Evolutionary conservation across 1,140 invertebrate species (phyloP).

Genomic region (Paracyclopina nana): DNA sequence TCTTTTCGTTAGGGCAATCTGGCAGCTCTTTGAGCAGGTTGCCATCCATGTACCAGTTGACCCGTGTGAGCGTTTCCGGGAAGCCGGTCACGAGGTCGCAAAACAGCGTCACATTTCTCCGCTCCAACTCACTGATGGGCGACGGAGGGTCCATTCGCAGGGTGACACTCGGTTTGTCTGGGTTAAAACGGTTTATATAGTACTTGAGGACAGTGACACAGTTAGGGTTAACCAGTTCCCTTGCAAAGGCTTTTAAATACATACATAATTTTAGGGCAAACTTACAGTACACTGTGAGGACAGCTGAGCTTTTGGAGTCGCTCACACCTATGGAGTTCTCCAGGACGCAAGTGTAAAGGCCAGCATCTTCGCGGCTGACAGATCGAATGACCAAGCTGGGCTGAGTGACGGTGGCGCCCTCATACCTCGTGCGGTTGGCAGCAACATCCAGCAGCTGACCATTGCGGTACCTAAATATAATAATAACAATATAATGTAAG

Average conservation of each 20-base stretch:
- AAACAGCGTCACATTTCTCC: constrained; percentile 52
- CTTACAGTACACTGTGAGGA: constrained; percentile 59
- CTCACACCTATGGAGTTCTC: constrained; percentile 50
- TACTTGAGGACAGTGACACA: constrained; percentile 12
- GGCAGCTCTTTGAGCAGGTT: constrained; percentile 60
- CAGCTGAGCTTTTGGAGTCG: constrained; percentile 42
- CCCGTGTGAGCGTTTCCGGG: constrained; percentile 27
- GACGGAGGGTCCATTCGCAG: constrained; percentile 48
- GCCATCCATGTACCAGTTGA: constrained; percentile 56
- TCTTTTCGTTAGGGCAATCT: constrained; percentile 35
- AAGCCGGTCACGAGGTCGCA: constrained; percentile 48
- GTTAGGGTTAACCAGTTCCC: constrained; percentile 12
- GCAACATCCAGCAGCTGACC: constrained; percentile 41
- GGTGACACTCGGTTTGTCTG: constrained; percentile 42
- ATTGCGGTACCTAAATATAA: constrained; percentile 52
- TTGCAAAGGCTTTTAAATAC: background rate
- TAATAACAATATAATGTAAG: no score
- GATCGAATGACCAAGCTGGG: constrained; percentile 52
- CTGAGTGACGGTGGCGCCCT: constrained; percentile 47
- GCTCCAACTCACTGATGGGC: constrained; percentile 55
- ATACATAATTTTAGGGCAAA: constrained; percentile 20
- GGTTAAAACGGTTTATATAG: constrained; percentile 12
- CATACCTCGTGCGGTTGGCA: constrained; percentile 38
- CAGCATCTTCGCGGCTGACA: constrained; percentile 49
- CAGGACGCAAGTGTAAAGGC: constrained; percentile 54